phyloP scores from a whole-genome alignment of 2,113 vertebrate species.

The Eptesicus fuscus region DNA sequence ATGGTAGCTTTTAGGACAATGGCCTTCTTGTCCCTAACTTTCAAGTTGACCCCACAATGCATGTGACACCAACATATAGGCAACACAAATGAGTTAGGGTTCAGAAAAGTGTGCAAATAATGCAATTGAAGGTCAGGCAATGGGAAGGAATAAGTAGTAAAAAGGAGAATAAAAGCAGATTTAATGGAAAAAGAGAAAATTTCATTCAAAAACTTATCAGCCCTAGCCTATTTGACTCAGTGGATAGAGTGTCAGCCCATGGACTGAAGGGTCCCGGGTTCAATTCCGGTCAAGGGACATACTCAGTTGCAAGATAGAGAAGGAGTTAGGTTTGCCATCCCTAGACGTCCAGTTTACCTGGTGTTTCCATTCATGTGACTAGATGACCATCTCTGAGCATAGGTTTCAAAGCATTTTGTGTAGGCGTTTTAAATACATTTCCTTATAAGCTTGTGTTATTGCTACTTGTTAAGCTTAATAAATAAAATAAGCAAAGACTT shows the following conservation, averaged over 20 bases:
- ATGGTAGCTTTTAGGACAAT: not conserved
- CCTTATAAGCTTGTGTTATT: not conserved
- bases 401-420: not conserved
- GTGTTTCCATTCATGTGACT: not conserved
- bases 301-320: not conserved
- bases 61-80: not conserved
- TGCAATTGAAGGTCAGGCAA: not conserved
- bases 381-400: not conserved
- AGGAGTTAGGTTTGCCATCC: not conserved
- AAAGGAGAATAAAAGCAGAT: not conserved
- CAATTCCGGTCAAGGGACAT: no score
- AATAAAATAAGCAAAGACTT: not conserved
- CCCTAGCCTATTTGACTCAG: no score
- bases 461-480: not conserved
- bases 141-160: not conserved
- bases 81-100: not conserved
- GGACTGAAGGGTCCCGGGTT: no score
- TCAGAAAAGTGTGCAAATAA: not conserved
- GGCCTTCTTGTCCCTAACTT: not conserved
- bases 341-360: not conserved
- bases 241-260: no score
- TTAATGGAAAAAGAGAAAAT: not conserved
- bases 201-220: not conserved
- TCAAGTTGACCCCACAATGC: not conserved
- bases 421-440: not conserved